Evolutionary conservation across 37 sponge, comb jelly and placozoan species (phyloP).

Genomic region (Hormiphora californensis): DNA sequence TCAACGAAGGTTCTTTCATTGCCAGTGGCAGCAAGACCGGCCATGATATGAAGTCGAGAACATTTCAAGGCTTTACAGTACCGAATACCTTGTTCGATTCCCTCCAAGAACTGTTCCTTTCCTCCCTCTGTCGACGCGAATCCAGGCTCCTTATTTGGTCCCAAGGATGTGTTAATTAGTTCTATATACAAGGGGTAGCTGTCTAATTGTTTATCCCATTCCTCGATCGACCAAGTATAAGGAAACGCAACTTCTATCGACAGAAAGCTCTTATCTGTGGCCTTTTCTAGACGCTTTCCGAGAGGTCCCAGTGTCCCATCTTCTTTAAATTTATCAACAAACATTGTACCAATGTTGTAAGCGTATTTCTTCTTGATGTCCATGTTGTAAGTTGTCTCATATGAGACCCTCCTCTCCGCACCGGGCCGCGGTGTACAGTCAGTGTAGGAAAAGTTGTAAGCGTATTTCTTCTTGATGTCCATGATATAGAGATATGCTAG

Average conservation of each 20-base stretch:
- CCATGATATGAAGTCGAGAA: slow-evolving; percentile 32
- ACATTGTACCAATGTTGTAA: slow-evolving; percentile 40
- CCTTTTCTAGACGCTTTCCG: not conserved
- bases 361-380: no score
- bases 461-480: no score
- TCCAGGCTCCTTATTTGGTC: slow-evolving; percentile 1
- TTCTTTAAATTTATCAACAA: no score
- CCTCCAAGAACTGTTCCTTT: not conserved
- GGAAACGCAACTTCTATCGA: slow-evolving; percentile 27
- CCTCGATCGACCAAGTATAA: slow-evolving; percentile 17
- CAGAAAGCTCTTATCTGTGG: not conserved
- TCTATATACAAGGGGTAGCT: not conserved
- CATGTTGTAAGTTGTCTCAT: no score
- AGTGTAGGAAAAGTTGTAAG: slow-evolving; percentile 22
- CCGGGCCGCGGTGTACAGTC: no score
- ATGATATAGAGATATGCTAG: no score
- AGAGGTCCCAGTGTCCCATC: no score
- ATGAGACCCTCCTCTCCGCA: no score
- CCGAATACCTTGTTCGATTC: not conserved
- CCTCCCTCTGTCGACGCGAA: not conserved
- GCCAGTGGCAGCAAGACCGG: not conserved
- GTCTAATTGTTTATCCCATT: not conserved
- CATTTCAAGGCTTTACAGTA: slow-evolving; percentile 19
- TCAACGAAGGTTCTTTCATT: not conserved
- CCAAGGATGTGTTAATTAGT: slow-evolving; percentile 20